Evolutionary conservation across 2,888 invertebrate genomes (phyloP), one percentile per base, ranked within the genome.

Genomic region (Flexamia atlantica): DNA sequence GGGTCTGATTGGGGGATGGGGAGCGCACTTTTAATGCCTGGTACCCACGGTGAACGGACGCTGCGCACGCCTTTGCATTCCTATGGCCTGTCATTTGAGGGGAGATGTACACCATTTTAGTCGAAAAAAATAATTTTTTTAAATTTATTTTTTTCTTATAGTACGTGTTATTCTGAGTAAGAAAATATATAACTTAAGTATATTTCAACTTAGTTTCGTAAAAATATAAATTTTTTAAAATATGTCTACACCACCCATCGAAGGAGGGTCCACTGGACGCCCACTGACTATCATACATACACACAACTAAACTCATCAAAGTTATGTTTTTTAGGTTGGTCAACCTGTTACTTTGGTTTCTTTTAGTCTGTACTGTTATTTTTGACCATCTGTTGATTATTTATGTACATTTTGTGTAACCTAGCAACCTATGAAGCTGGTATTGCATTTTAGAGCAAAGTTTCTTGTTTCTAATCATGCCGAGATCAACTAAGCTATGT

Each of bases 61-160:
- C n/a, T n/a, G n/a, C n/a, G n/a, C n/a, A n/a, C n/a, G n/a, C n/a
- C n/a, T n/a, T n/a, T n/a, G n/a, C n/a, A n/a, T n/a, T n/a, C n/a
- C n/a, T n/a, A n/a, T n/a, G n/a, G n/a, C n/a, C n/a, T n/a, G n/a
- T n/a, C n/a, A n/a, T n/a, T n/a, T n/a, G n/a, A n/a, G 53, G 53
- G 53, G 68, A 68, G 68, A 68, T 32, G 68, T 68, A 68, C 68
- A 68, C 68, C 30, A 68, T 32, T 68, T 68, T 30, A 17, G 30
- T 30, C 17, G 23, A 68, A 68, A 30, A n/a, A 68, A 68, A 20
- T 68, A 17, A 68, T 2, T 53, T 10, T n/a, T 68, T 32, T 30
- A 68, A 32, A 7, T 14, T 32, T 32, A 68, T 68, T 68, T n/a
- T 68, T 30, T 68, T 68, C 4, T 32, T 30, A 68, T 68, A 30